Evolutionary conservation across 1,140 invertebrate species (phyloP), one percentile per base, ranked within the genome.

Genomic region (Polypedilum vanderplanki): DNA sequence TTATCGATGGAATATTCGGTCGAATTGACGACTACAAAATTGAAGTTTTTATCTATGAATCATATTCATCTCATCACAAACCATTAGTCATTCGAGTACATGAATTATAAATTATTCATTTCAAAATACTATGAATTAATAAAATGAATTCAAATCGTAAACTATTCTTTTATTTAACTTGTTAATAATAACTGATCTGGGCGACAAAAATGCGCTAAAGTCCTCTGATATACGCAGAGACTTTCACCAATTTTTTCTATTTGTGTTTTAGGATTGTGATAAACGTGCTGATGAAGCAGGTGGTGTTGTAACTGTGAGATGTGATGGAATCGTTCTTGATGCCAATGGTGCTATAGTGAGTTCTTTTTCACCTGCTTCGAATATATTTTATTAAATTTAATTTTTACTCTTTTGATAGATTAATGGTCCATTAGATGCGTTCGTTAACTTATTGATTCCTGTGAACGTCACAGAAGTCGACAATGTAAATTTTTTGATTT

Each of bases 381-480:
- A 57, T 4, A 15, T 57, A 1, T 57, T 57, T 15, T n/a, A 12
- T 9, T n/a, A 15, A 57, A 33, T 33, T 33, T 57, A 46, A 46
- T 57, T 15, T 57, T 15, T 15, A 3, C 41, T 46, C 8, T 57
- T 57, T 15, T 70, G 7, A 20, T 20, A 70, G 65, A 70, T 70
- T 18, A 70, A 70, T 70, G 65, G 65, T 70, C 65, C 65, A 70
- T 20, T 70, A 18, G 65, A 70, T 7, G n/a, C 65, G 17, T 22
- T 70, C 20, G 18, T 70, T 9, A 18, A 70, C 17, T 70, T 70
- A 70, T 10, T 70, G 9, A 70, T 70, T 18, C 20, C 65, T n/a
- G 0, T 5, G 10, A 70, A 10, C 20, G 65, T 70, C 18, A 18
- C 5, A 7, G 65, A 22, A 18, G 17, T 70, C 17, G 65, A 70